Conservation (phyloP, 2,113 vertebrate species). For the Osmerus mordax region DNA sequence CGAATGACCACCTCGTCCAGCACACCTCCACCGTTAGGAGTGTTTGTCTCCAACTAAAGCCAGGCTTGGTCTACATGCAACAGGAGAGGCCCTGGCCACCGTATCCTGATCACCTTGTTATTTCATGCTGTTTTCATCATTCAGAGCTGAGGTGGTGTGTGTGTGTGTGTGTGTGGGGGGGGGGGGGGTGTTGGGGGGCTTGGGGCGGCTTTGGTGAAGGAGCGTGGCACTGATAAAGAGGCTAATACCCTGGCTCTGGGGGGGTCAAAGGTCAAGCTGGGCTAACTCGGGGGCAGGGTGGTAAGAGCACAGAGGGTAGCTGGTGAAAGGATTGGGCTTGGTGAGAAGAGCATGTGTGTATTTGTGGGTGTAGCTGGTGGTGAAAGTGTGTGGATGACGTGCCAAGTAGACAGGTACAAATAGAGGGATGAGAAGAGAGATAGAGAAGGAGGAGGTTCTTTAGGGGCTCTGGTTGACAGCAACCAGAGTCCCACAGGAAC, state of each 20-base stretch:
- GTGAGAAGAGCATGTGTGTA: no score
- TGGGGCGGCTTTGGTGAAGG: constrained; percentile 52
- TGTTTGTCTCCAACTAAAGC: constrained; percentile 52
- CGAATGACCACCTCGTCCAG: constrained; percentile 3
- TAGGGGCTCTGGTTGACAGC: constrained; percentile 22
- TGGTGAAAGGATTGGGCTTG: not conserved
- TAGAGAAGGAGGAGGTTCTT: not conserved
- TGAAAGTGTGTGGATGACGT: not conserved
- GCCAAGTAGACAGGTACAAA: not conserved
- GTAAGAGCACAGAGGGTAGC: no score
- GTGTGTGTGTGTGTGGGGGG: constrained; percentile 48
- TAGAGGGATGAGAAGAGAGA: not conserved
- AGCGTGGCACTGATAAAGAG: constrained; percentile 69
- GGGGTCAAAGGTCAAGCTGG: constrained; percentile 54
- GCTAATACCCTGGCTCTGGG: constrained; percentile 59
- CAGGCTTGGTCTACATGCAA: constrained; percentile 44
- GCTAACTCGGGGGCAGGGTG: constrained; percentile 28
- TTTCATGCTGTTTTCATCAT: constrained; percentile 52
- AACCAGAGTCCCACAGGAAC: constrained; percentile 44
- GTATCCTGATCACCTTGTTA: constrained; percentile 51
- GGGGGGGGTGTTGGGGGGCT: not conserved
- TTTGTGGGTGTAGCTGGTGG: not conserved
- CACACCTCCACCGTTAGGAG: constrained; percentile 19
- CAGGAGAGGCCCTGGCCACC: constrained; percentile 32
- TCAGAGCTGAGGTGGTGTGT: constrained; percentile 19